These are phyloP conservation scores for Hypothenemus hampei DNA, from an alignment of 1,140 invertebrate genomes.

Conservation along the genomic window DNA sequence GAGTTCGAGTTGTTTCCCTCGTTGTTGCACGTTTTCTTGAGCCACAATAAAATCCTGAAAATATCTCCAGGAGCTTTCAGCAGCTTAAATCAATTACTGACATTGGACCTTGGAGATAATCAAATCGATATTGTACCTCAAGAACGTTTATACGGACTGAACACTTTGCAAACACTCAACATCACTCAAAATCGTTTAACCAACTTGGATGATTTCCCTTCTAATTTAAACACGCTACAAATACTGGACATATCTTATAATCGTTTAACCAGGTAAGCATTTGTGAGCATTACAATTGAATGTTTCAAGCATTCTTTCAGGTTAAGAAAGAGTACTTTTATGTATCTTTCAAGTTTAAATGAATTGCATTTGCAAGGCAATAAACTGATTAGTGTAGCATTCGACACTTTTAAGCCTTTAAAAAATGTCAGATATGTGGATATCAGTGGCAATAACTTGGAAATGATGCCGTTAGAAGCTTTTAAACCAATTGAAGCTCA, in stretches of 20 bases:
- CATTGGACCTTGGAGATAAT: constrained; percentile 78
- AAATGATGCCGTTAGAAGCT: constrained; percentile 71
- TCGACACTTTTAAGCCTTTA: constrained; percentile 73
- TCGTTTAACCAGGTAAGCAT: constrained; percentile 45
- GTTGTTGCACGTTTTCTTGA: constrained; percentile 67
- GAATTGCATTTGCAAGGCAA: constrained; percentile 78
- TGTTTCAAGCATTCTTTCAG: constrained; percentile 30
- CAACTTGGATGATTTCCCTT: constrained; percentile 77
- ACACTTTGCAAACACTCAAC: constrained; percentile 68
- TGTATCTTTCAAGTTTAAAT: constrained; percentile 65
- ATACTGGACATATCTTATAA: constrained; percentile 79
- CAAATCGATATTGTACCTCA: constrained; percentile 78
- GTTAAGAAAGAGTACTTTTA: constrained; percentile 70
- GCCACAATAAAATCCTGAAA: constrained; percentile 69
- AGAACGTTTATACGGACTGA: constrained; percentile 75
- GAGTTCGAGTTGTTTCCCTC: constrained; percentile 84
- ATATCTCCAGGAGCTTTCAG: constrained; percentile 82
- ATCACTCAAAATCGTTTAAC: constrained; percentile 76
- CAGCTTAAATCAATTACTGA: constrained; percentile 67
- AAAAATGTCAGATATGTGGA: constrained; percentile 76
- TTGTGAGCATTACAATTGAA: not conserved
- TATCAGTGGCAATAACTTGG: constrained; percentile 78
- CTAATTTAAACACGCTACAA: constrained; percentile 70
- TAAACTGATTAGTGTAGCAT: constrained; percentile 71
- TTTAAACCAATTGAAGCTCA: constrained; percentile 74